Evolutionary conservation across 2,888 invertebrate species (phyloP), one percentile per base, ranked within the genome.

Genomic region (Phlogophora meticulosa): DNA sequence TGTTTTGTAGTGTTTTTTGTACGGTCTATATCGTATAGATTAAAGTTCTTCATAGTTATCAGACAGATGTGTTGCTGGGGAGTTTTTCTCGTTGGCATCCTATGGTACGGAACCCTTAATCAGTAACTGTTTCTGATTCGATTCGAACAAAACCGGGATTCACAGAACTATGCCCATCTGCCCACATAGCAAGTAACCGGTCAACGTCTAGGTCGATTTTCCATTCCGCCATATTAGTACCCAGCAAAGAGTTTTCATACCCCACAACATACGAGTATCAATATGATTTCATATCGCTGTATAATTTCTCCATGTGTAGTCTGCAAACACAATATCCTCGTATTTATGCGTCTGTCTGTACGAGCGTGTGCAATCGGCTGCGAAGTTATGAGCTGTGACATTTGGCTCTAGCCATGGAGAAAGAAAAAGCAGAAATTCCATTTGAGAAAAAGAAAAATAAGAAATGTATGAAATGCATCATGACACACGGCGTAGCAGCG

Each of bases 301-400:
- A 58, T 61, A 65, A 43, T 17, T 59, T n/a, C 20, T 46, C 34
- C 11, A n/a, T 40, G 52, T 32, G 42, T 63, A 36, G 7, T 20
- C 4, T 51, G 61, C 51, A 62, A 72, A 72, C 61, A 75, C 66
- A 72, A 70, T 81, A 81, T 69, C 42, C 15, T 48, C 48, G 46
- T 67, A 80, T 67, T 65, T 60, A 70, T 76, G 69, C 57, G 38
- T 46, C 45, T 46, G 46, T 65, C 62, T 76, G 53, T 66, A 72
- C 57, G 24, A 48, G 17, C 42, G 71, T 79, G 77, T 72, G 78
- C 80, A 72, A 73, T 77, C 77, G 73, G 65, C 53, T 57, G 77
- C 24, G 58, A 80, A 72, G 56, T 73, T 76, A 83, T 81, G 75
- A 73, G 78, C 69, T 76, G 66, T 78, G 81, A 78, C 76, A 74